Percentiles rank a stretch among this genome's conserved stretches.
These are phyloP conservation scores for Gallinago nigripennis DNA, from an alignment of 2,797 vertebrate species.

Conservation along the genomic window DNA sequence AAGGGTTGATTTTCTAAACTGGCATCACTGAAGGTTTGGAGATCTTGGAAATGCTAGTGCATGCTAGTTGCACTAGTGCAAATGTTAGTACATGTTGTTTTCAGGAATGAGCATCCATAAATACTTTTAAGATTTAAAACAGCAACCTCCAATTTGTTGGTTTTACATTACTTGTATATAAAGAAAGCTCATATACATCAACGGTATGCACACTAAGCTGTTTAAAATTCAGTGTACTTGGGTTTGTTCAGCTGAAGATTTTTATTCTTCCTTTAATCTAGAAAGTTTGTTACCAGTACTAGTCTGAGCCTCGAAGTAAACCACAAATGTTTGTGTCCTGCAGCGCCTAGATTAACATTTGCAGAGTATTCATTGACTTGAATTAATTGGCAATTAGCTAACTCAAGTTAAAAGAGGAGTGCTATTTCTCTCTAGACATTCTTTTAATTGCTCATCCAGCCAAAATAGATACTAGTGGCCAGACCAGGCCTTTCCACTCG, in stretches of 20 bases:
- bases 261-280: neutral
- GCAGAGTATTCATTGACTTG: conserved; percentile 42
- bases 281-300: neutral
- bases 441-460: conserved; percentile 26
- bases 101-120: neutral
- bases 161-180: neutral
- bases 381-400: conserved; percentile 66
- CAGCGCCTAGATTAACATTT: conserved; percentile 42
- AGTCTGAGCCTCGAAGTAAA: conserved; percentile 7
- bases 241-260: neutral
- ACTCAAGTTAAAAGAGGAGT: conserved; percentile 39
- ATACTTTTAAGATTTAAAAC: neutral
- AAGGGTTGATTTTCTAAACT: neutral
- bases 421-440: conserved; percentile 45
- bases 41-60: neutral
- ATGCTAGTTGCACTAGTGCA: too few relatives aligned
- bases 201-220: neutral
- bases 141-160: neutral
- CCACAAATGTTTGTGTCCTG: conserved; percentile 12
- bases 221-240: neutral
- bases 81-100: neutral
- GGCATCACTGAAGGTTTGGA: neutral
- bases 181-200: neutral
- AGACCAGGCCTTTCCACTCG: accelerated
- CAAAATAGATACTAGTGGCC: neutral